A percentile compares a stretch with the other conserved stretches of the same genome.
phyloP scores from a whole-genome alignment of 2,888 invertebrate species.

The Pandemis corylana region DNA sequence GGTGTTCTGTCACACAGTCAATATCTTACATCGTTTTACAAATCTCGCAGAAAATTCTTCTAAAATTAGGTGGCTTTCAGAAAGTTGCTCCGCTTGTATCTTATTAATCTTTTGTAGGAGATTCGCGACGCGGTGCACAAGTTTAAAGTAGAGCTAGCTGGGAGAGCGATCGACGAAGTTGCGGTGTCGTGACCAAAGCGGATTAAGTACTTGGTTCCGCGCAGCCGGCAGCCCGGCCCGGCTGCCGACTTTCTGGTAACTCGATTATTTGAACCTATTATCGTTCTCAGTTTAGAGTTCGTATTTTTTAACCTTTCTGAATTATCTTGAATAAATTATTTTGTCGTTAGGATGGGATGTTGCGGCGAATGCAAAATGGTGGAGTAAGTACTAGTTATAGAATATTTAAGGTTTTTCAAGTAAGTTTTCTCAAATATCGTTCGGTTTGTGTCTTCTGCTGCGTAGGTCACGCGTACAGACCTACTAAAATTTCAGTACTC shows the following conservation, averaged over 20 bases:
- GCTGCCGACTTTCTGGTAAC: constrained; percentile 17
- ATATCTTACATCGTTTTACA: neutral
- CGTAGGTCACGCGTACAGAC: too few species aligned
- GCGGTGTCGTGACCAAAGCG: constrained; percentile 65
- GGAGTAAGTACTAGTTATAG: neutral
- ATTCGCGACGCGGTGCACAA: constrained; percentile 57
- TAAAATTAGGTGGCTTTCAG: constrained; percentile 31
- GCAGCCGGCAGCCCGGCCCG: constrained; percentile 36
- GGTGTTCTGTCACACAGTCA: too few species aligned
- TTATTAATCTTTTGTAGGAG: constrained; percentile 66
- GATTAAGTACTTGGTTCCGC: constrained; percentile 58
- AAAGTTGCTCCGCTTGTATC: constrained; percentile 61
- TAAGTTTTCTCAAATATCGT: too few species aligned
- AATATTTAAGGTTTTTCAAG: too few species aligned
- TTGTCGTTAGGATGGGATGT: neutral
- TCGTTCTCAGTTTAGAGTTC: constrained; percentile 5
- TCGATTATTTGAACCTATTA: constrained; percentile 31
- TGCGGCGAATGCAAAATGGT: neutral
- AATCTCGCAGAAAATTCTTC: neutral
- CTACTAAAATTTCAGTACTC: too few species aligned
- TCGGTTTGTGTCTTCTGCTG: too few species aligned
- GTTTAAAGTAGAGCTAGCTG: constrained; percentile 66
- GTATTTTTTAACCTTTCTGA: constrained; percentile 6
- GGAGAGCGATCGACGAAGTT: constrained; percentile 73
- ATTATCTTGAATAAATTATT: neutral